phyloP scores from a whole-genome alignment of 2,888 invertebrate species.

The Meteorus cinctellus region DNA sequence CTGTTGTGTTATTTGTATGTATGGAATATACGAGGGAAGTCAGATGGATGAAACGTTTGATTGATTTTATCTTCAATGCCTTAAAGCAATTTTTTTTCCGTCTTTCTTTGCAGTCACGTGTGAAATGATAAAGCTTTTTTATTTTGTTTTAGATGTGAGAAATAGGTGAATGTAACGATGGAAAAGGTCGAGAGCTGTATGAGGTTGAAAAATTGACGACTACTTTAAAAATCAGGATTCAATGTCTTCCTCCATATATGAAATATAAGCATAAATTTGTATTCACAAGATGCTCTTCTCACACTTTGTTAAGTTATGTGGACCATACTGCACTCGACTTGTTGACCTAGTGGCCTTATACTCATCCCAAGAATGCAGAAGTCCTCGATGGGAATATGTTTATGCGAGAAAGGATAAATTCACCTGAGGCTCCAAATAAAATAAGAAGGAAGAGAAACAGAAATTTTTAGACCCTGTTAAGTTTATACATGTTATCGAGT shows the following conservation, averaged over 20 bases:
- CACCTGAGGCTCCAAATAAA: neutral
- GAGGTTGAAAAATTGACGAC: neutral
- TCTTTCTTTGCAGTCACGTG: neutral
- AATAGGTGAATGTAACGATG: too few relatives aligned
- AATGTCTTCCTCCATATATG: neutral
- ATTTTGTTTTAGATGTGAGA: too few relatives aligned
- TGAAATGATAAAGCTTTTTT: too few relatives aligned
- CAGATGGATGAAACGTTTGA: neutral
- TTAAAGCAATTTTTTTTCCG: neutral
- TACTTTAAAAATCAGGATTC: neutral
- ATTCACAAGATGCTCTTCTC: neutral
- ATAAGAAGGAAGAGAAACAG: neutral
- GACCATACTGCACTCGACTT: slow-evolving; percentile 52
- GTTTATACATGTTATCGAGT: neutral
- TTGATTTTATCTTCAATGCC: neutral
- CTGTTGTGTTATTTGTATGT: neutral
- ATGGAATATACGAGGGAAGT: neutral
- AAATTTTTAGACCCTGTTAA: slow-evolving; percentile 1
- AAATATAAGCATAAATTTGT: neutral
- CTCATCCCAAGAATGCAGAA: slow-evolving; percentile 34
- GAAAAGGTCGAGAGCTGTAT: neutral
- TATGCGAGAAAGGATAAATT: neutral
- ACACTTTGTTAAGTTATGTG: slow-evolving; percentile 24
- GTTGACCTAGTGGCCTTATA: slow-evolving; percentile 62
- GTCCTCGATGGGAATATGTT: slow-evolving; percentile 13